phyloP scores from a whole-genome alignment of 2,888 invertebrate species.

The Gymnocheta viridis region DNA sequence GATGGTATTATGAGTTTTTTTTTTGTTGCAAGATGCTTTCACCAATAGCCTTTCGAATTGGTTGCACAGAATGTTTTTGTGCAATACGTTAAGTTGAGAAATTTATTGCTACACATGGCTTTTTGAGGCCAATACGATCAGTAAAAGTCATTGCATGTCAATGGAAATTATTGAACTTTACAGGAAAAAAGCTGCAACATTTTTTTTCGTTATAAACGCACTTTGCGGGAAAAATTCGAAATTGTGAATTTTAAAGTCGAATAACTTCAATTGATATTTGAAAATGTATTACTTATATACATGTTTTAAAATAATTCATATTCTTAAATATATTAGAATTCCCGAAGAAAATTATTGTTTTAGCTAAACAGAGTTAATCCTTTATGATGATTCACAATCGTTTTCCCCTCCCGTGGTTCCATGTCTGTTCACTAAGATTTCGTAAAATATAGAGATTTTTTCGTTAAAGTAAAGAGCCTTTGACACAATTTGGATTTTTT shows the following conservation, averaged over 20 bases:
- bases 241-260: slow-evolving; percentile 5
- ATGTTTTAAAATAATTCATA: too few species aligned
- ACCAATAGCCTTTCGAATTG: slow-evolving; percentile 53
- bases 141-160: slow-evolving; percentile 62
- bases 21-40: slow-evolving; percentile 42
- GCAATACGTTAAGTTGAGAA: slow-evolving; percentile 64
- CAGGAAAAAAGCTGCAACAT: slow-evolving; percentile 10
- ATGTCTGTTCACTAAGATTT: too few species aligned
- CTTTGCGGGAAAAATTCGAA: slow-evolving; percentile 18
- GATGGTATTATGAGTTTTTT: slow-evolving; percentile 14
- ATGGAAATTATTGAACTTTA: slow-evolving; percentile 62
- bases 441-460: too few species aligned
- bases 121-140: slow-evolving; percentile 61
- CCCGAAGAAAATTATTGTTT: too few species aligned
- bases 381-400: too few species aligned
- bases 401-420: too few species aligned
- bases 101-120: slow-evolving; percentile 64
- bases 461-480: too few species aligned
- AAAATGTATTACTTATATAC: too few species aligned
- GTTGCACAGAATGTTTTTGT: slow-evolving; percentile 49
- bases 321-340: too few species aligned
- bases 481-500: too few species aligned
- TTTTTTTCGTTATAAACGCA: slow-evolving; percentile 35
- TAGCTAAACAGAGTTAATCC: too few species aligned
- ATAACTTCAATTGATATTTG: not conserved